These are phyloP conservation scores for Stratiolaelaps scimitus DNA, from an alignment of 1,140 invertebrate species.

Conservation along the genomic window DNA sequence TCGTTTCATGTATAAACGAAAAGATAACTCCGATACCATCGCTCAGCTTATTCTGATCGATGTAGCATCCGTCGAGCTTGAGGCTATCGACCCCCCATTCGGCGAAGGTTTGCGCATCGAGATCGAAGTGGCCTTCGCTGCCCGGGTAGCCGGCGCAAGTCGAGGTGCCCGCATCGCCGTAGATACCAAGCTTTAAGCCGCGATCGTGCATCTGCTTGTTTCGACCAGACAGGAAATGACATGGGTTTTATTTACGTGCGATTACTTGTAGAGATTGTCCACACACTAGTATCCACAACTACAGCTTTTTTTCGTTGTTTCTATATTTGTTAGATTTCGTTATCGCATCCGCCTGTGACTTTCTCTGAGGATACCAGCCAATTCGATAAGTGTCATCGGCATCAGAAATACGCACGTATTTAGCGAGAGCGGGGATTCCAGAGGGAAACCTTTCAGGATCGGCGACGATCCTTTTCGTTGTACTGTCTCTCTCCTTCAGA, in stretches of 20 bases:
- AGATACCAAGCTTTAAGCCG: conserved; percentile 50
- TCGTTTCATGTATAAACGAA: too few relatives aligned
- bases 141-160: conserved; percentile 52
- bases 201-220: conserved; percentile 43
- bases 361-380: too few relatives aligned
- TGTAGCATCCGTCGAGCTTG: conserved; percentile 51
- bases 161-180: conserved; percentile 49
- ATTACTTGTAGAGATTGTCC: too few relatives aligned
- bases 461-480: conserved; percentile 57
- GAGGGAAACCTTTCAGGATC: conserved; percentile 75
- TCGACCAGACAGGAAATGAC: too few relatives aligned
- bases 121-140: conserved; percentile 43
- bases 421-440: conserved; percentile 73
- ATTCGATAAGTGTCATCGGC: too few relatives aligned
- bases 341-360: too few relatives aligned
- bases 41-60: conserved; percentile 41
- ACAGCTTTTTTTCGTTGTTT: too few relatives aligned
- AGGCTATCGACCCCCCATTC: conserved; percentile 51
- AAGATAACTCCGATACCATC: too few relatives aligned
- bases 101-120: conserved; percentile 50
- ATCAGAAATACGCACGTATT: too few relatives aligned
- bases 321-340: too few relatives aligned
- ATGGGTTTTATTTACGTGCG: too few relatives aligned
- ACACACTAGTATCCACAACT: too few relatives aligned
- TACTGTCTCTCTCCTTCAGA: conserved; percentile 53